Percentiles rank a stretch among this genome's conserved stretches.
Conservation (phyloP, 2,888 invertebrate genomes). For the Ornithoptera priamus region DNA sequence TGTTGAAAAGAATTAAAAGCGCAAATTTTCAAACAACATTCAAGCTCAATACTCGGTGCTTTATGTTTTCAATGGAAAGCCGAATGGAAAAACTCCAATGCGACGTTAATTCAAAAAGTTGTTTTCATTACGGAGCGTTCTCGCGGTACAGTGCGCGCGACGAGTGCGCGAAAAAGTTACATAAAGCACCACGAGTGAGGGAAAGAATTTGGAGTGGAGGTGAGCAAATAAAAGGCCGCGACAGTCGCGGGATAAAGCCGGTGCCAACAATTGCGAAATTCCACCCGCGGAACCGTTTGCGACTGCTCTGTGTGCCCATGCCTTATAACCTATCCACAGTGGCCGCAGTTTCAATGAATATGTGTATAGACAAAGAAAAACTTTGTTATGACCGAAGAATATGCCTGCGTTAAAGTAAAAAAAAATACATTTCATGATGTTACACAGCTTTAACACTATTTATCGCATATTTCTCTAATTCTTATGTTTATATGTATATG, state of each 20-base stretch:
- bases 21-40: constrained; percentile 46
- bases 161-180: constrained; percentile 57
- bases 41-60: constrained; percentile 56
- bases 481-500: no score
- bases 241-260: constrained; percentile 62
- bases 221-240: constrained; percentile 63
- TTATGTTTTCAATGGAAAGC: constrained; percentile 66
- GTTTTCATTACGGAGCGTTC: constrained; percentile 70
- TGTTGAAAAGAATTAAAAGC: constrained; percentile 38
- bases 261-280: constrained; percentile 72
- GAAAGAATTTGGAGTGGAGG: constrained; percentile 70
- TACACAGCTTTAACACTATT: no score
- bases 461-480: no score
- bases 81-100: constrained; percentile 63
- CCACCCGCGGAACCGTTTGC: constrained; percentile 53
- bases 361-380: neutral
- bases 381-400: neutral
- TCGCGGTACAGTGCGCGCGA: constrained; percentile 55
- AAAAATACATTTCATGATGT: neutral
- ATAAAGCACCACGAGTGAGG: constrained; percentile 61
- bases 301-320: constrained; percentile 36
- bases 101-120: constrained; percentile 77
- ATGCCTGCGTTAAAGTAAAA: neutral
- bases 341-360: constrained; percentile 20
- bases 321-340: constrained; percentile 42